Percentiles rank a stretch among this genome's conserved stretches.
Evolutionary conservation across 2,888 invertebrate species (phyloP).

Genomic region (Euzophera pinguis): DNA sequence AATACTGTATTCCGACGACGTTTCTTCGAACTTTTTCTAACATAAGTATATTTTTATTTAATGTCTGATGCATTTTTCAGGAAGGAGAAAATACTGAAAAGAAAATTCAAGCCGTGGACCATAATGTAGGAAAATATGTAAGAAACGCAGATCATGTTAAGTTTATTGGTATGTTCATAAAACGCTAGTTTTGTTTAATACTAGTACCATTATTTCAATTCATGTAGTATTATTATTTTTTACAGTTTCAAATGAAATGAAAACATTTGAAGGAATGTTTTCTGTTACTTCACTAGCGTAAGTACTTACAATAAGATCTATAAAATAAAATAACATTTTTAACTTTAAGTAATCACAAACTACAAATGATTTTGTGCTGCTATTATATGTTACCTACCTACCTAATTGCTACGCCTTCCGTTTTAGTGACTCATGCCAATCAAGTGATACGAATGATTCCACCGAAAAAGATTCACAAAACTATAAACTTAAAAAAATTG

Average conservation of each 20-base stretch:
- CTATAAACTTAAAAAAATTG: neutral
- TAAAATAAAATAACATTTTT: too few relatives aligned
- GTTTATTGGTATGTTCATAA: neutral
- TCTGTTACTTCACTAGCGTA: neutral
- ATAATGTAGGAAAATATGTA: neutral
- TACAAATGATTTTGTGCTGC: too few relatives aligned
- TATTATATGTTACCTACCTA: too few relatives aligned
- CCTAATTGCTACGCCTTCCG: too few relatives aligned
- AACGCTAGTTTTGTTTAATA: too few relatives aligned
- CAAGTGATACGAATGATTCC: neutral
- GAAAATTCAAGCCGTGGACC: neutral
- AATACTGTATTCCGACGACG: too few relatives aligned
- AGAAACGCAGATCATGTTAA: neutral
- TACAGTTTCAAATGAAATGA: slow-evolving; percentile 8
- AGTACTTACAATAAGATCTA: neutral
- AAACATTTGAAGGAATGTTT: neutral
- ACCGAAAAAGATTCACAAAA: neutral
- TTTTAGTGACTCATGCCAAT: too few relatives aligned
- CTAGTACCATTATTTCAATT: neutral
- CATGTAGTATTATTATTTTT: neutral
- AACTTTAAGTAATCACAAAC: too few relatives aligned
- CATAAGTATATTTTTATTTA: too few relatives aligned
- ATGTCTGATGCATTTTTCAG: too few relatives aligned
- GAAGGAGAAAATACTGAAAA: neutral
- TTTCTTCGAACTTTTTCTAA: too few relatives aligned